Conservation (phyloP, 2,888 invertebrate genomes). For the Cheilosia vernalis region DNA sequence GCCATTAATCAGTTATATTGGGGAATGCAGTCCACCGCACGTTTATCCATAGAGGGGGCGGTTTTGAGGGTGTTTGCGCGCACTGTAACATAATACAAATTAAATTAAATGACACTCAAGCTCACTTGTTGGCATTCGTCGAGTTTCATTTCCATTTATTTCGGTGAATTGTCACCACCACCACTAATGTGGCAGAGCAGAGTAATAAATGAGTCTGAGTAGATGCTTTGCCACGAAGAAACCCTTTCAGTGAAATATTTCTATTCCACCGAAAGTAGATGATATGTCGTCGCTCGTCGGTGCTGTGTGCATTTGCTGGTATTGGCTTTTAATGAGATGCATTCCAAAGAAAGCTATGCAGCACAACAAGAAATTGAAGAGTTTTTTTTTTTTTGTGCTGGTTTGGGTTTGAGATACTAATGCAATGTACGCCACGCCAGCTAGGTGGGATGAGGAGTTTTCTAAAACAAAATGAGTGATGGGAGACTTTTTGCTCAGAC, state of each 20-base stretch:
- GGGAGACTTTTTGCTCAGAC: not conserved
- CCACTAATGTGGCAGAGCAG: conserved; percentile 61
- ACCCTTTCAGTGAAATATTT: conserved; percentile 58
- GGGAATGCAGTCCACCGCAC: conserved; percentile 52
- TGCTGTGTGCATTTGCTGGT: not conserved
- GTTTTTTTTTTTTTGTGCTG: too few species aligned
- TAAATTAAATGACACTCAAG: conserved; percentile 74
- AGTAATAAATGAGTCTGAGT: conserved; percentile 63
- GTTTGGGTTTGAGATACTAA: too few species aligned
- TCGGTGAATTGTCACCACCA: conserved; percentile 65
- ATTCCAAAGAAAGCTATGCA: conserved; percentile 30
- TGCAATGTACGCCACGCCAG: not conserved
- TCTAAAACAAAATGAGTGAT: not conserved
- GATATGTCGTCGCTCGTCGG: conserved; percentile 11
- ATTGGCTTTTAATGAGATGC: conserved; percentile 35
- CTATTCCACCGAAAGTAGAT: conserved; percentile 46
- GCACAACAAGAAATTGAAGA: conserved; percentile 14
- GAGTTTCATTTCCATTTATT: conserved; percentile 68
- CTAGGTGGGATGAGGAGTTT: not conserved
- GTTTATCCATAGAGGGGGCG: not conserved
- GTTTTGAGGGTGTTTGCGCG: conserved; percentile 31
- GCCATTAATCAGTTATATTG: conserved; percentile 67
- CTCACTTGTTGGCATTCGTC: conserved; percentile 71
- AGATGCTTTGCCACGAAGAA: conserved; percentile 8
- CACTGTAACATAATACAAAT: conserved; percentile 63